phyloP scores from a whole-genome alignment of 2,797 vertebrate genomes.

The Muscicapa striata region DNA sequence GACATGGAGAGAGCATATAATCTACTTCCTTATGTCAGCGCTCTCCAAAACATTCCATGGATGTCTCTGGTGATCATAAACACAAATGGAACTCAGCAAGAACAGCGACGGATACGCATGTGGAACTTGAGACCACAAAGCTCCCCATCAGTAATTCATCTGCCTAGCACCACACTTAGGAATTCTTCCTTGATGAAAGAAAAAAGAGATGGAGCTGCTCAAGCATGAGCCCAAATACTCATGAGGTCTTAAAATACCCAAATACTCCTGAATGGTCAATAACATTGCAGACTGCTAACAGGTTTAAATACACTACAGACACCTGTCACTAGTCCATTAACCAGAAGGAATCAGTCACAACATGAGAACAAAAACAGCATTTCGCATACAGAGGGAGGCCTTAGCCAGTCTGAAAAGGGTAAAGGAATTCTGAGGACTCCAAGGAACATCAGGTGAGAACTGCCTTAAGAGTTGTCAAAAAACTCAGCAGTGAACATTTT shows the following conservation, averaged over 20 bases:
- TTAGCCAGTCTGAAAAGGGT: background rate
- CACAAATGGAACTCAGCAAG: background rate
- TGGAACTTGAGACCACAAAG: background rate
- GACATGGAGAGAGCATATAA: background rate
- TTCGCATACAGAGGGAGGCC: background rate
- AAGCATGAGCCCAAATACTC: background rate
- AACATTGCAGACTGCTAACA: background rate
- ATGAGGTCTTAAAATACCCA: background rate
- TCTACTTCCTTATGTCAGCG: background rate
- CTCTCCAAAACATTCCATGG: background rate
- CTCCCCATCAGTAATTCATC: background rate
- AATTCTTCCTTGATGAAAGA: background rate
- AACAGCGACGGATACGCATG: background rate
- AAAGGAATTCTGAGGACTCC: conserved; percentile 6
- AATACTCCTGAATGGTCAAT: background rate
- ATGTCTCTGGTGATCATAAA: background rate
- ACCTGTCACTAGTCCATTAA: background rate
- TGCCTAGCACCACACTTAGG: background rate
- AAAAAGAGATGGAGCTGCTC: background rate
- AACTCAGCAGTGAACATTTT: background rate
- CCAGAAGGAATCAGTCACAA: background rate
- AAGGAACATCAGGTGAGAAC: background rate
- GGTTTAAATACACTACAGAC: background rate
- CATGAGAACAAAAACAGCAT: background rate
- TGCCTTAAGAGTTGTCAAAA: background rate